These are phyloP conservation scores for Falco concolor DNA, from an alignment of 2,797 vertebrate genomes.

Conservation along the genomic window DNA sequence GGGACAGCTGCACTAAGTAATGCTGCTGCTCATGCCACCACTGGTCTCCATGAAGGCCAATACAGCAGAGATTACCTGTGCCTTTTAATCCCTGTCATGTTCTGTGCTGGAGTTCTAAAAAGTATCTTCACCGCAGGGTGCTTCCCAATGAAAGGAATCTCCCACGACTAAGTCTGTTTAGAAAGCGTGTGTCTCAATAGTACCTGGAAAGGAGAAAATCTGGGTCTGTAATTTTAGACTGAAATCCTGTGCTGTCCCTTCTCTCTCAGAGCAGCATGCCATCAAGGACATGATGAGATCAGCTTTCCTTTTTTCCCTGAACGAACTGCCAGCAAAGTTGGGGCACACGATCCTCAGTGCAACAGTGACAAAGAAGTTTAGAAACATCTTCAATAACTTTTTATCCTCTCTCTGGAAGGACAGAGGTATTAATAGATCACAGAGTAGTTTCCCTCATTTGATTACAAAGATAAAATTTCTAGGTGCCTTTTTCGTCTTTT, in stretches of 20 bases:
- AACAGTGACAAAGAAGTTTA: background rate
- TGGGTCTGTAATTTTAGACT: constrained; percentile 29
- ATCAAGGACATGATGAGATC: background rate
- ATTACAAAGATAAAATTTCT: background rate
- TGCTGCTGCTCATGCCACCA: background rate
- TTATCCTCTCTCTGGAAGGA: background rate
- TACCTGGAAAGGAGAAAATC: background rate
- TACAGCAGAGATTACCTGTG: background rate
- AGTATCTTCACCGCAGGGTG: background rate
- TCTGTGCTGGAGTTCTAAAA: background rate
- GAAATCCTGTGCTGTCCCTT: background rate
- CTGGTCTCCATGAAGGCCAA: background rate
- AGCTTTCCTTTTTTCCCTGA: background rate
- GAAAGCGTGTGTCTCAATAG: background rate
- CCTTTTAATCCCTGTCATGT: background rate
- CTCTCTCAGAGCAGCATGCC: background rate
- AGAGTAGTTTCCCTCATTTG: background rate
- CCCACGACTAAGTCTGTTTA: background rate
- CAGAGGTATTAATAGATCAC: background rate
- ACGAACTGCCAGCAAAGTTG: background rate
- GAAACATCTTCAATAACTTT: background rate
- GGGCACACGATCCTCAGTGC: background rate
- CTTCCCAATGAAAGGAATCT: background rate
- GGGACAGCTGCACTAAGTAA: background rate
- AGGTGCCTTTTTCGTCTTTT: background rate